Base-by-base conservation (phyloP, 2,113 vertebrate genomes). In the Machaerirhynchus nigripectus region DNA sequence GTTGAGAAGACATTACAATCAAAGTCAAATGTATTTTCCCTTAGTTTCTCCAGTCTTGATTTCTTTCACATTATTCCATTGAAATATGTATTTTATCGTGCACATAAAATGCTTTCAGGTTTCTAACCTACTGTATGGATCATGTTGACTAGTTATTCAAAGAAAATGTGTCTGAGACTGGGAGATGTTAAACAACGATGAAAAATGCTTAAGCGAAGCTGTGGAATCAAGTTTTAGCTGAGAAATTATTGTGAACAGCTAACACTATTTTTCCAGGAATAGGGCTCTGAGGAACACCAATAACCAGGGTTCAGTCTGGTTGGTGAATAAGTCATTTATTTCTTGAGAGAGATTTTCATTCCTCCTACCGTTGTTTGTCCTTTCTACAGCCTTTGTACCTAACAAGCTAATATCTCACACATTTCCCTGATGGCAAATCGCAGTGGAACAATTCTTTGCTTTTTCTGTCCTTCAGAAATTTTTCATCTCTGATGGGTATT, bases 221-320 rank as follows among this genome's bases (percentile, higher is more conserved):
- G n/a, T 50, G 60, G 84, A 96, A 93, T 73, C 78, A 93, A 68
- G 33, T 70, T 56, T 92, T 87, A 63, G 4, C 35, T 67, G 28
- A 95, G 75, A 88, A 96, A 88, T 79, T 92, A 80, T 73, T 95
- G 63, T 60, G 78, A 89, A 59, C n/a, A 84, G 63, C 11, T 78
- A 90, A 31, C 21, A 63, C 9, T 80, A 20, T 63, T 95, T 91
- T 89, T 87, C 37, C 30, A 74, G 22, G 24, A 67, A 90, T 68
- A 94, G 67, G 60, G 17, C 76, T 91, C 89, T 68, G 82, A 96
- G 88, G 84, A 85, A 79, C 95, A 93, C 35, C 27, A 47, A 30
- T 18, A 95, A 42, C 56, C 15, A 44, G n/a, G 22, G 80, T 61
- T 73, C 52, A 61, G 59, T 52, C 42, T 86, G 31, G 15, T 56